Evolutionary conservation across 1,140 invertebrate species (phyloP), one percentile per base, ranked within the genome.

Genomic region (Drosophila leontia): DNA sequence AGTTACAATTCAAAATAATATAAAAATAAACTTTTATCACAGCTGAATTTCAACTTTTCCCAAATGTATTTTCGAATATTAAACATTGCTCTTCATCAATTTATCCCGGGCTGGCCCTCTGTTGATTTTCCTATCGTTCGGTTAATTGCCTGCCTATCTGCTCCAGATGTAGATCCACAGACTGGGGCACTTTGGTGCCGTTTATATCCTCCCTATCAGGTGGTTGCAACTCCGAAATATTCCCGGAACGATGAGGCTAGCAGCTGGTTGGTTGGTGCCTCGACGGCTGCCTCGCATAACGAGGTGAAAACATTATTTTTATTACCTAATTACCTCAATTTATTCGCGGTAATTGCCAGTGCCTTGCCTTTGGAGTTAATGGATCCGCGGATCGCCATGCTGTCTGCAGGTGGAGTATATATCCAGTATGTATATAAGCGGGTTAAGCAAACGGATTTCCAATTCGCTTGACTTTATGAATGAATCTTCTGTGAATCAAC

Each of bases 281-380:
- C 19, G 19, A 57, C 58, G 56, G 44, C 51, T 58, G 48, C 51
- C 29, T 35, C 64, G 35, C 42, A 65, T 79, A 85, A 90, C 76
- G 85, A 90, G 85, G 81, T 90, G 85, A 90, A 90, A 90, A 90
- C 85, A 90, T 87, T 87, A 85, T 91, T 87, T 91, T 91, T 87
- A 91, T 91, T 91, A 88, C 88, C 88, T 80, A 87, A 91, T 91
- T 91, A 91, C 88, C 88, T 77, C 83, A 91, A 91, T 88, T 91
- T 91, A 84, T 91, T 91, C 76, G 69, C 70, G 48, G 80, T 87
- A 87, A 91, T 91, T 91, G 83, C 48, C 35, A 85, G 62, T 75
- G 74, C 44, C 23, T 75, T 53, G 71, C 67, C 85, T 80, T 70
- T 42, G 35, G 48, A 82, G 44, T 86, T 75, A 50, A 71, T 70